Percentiles rank a stretch among this genome's conserved stretches.
Conservation (phyloP, 2,888 invertebrate genomes). For the Agrotis ipsilon region DNA sequence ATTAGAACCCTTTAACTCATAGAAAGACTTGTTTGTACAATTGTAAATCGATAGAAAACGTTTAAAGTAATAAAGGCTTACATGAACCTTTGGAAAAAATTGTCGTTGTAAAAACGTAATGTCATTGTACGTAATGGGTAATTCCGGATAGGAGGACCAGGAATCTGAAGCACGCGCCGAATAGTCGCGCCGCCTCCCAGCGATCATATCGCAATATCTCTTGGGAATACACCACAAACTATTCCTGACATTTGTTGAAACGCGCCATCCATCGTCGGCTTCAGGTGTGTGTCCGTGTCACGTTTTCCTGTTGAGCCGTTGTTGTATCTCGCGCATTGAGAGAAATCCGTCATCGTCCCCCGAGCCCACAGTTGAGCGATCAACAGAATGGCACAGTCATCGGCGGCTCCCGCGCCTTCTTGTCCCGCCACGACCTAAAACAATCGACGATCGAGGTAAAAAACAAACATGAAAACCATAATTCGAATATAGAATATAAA, state of each 20-base stretch:
- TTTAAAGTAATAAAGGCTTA: slow-evolving; percentile 87
- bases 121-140: slow-evolving; percentile 89
- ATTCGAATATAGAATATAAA: slow-evolving; percentile 84
- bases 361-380: slow-evolving; percentile 67
- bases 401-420: slow-evolving; percentile 83
- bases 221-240: slow-evolving; percentile 75
- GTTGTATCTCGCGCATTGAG: slow-evolving; percentile 72
- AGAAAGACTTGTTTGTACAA: slow-evolving; percentile 83
- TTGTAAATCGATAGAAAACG: slow-evolving; percentile 83
- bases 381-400: slow-evolving; percentile 84
- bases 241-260: slow-evolving; percentile 69
- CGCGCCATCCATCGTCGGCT: slow-evolving; percentile 74
- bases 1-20: slow-evolving; percentile 73
- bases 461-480: slow-evolving; percentile 82
- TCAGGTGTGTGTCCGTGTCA: slow-evolving; percentile 69
- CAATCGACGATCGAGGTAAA: slow-evolving; percentile 83
- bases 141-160: slow-evolving; percentile 79
- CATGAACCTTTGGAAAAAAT: slow-evolving; percentile 77
- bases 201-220: slow-evolving; percentile 89
- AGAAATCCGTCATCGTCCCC: slow-evolving; percentile 68
- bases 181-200: slow-evolving; percentile 78
- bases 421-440: slow-evolving; percentile 82
- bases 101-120: slow-evolving; percentile 84
- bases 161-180: slow-evolving; percentile 89
- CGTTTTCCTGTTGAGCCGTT: slow-evolving; percentile 65